Evolutionary conservation across 2,113 vertebrate genomes (phyloP).

Genomic region (Leucoraja erinaceus): DNA sequence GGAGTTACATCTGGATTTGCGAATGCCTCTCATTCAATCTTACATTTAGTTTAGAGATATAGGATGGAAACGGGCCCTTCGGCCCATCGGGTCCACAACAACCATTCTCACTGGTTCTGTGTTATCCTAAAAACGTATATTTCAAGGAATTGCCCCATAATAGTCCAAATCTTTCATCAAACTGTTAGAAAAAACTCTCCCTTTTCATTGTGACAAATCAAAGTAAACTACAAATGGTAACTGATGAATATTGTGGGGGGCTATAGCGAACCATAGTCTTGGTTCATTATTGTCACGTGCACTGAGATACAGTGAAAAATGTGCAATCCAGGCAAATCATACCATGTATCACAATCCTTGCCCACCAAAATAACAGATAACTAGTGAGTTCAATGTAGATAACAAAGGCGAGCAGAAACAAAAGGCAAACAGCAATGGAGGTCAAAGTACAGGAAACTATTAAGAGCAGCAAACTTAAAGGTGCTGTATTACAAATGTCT

Average conservation of each 20-base stretch:
- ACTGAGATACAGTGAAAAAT: too few relatives aligned
- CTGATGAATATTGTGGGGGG: background rate
- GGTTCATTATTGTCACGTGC: too few relatives aligned
- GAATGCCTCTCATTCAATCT: background rate
- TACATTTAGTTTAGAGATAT: background rate
- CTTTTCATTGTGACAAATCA: background rate
- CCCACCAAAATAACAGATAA: background rate
- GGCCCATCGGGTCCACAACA: too few relatives aligned
- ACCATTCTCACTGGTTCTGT: too few relatives aligned
- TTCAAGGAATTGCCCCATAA: constrained; percentile 13
- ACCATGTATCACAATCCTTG: background rate
- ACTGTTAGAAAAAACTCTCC: background rate
- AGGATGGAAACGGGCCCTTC: too few relatives aligned
- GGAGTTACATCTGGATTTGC: constrained; percentile 20
- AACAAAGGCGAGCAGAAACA: too few relatives aligned
- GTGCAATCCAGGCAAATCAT: too few relatives aligned
- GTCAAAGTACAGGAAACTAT: too few relatives aligned
- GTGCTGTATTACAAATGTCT: too few relatives aligned
- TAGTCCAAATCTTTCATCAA: background rate
- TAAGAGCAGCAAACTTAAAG: too few relatives aligned
- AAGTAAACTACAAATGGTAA: background rate
- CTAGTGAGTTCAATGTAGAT: background rate
- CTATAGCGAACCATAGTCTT: too few relatives aligned
- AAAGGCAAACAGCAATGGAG: too few relatives aligned
- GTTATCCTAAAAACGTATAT: background rate